phyloP scores from a whole-genome alignment of 37 sponge, comb jelly and placozoan genomes.

The Bolinopsis microptera region DNA sequence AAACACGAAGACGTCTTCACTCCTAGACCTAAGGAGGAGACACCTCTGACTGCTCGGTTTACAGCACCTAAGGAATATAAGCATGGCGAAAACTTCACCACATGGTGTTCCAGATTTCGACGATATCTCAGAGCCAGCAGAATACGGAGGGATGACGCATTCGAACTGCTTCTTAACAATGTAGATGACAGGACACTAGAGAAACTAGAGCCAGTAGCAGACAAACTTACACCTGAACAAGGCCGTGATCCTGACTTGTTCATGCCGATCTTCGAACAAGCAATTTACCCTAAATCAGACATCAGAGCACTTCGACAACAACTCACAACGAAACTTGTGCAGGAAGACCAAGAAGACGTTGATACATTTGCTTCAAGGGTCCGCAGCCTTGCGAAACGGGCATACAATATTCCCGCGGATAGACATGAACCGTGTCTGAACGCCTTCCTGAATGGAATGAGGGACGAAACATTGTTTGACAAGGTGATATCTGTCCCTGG shows the following conservation, averaged over 20 bases:
- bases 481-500: background rate
- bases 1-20: too few species aligned
- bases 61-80: constrained; percentile 41
- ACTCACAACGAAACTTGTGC: background rate
- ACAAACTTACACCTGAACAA: background rate
- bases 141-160: background rate
- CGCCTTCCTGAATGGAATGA: background rate
- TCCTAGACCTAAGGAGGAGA: too few species aligned
- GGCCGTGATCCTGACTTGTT: background rate
- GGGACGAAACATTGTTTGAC: background rate
- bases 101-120: background rate
- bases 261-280: background rate
- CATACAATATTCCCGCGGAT: background rate
- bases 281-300: constrained; percentile 37
- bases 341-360: constrained; percentile 15
- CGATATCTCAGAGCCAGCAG: background rate
- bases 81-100: constrained; percentile 10
- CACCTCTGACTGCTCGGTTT: background rate
- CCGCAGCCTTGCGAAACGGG: background rate
- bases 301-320: constrained; percentile 4
- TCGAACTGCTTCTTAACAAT: background rate
- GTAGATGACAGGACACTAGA: background rate
- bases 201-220: constrained; percentile 5
- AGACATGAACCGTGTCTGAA: background rate
- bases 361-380: background rate